Base-by-base conservation (phyloP, 2,113 vertebrate species). In the Vanacampus margaritifer region DNA sequence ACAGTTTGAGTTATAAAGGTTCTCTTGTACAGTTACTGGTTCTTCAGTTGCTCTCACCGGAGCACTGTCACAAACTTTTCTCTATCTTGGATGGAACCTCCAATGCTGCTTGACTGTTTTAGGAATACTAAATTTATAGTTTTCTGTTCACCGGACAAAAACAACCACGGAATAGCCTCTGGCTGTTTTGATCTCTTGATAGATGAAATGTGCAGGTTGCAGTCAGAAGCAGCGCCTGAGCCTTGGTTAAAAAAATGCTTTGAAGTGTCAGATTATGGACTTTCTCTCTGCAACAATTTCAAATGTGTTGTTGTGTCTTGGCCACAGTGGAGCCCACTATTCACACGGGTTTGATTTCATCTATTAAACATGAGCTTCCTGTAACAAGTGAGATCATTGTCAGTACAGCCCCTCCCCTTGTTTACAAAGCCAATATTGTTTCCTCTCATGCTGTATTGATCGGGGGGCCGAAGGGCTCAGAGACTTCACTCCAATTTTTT, bases 391-490 rank as follows among this genome's bases (percentile, higher is more conserved):
- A 35, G 67, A 60, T 81, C 67, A 67, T 72, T 74, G 73, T 71
- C 71, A 23, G 65, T 28, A 37, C 8, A 60, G 51, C 57, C 19
- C 32, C 39, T 70, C 58, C 24, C 50, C 66, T 71, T 70, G 59
- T 85, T 80, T 75, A 81, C 70, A 66, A 71, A 69, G 81, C 63
- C 43, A 57, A 82, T 67, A 74, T 74, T 73, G 65, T 78, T 78
- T 76, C 65, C 71, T 36, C 71, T 69, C 61, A 67, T 8, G 8
- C 37, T 26, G 21, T 79, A 86, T 83, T 60, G 86, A 89, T 86
- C 76, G 56, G n/a, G 56, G n/a, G 32, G 56, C 64, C 23, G 45
- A 71, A 28, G 51, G 3, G 53, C 73, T 79, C 80, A 83, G 78
- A 81, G 58, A 82, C 79, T 61, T 54, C 64, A 46, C 21, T 37